phyloP scores from a whole-genome alignment of 2,888 invertebrate species.

The Deladenus siricidicola region DNA sequence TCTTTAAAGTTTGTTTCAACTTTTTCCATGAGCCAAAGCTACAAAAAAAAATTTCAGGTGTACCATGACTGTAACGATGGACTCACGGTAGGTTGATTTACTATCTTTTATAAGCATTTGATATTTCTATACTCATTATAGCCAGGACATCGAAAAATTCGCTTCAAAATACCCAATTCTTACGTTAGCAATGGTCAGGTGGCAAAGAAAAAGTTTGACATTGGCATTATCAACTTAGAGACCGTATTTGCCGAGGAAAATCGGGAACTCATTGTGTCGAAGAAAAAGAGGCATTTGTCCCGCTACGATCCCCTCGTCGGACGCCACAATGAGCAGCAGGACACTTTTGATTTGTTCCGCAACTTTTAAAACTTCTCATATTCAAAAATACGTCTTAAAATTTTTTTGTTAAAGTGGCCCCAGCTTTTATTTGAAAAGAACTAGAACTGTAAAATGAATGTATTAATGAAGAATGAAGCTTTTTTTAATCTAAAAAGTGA shows the following conservation, averaged over 20 bases:
- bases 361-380: no score
- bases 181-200: slow-evolving; percentile 8
- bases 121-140: slow-evolving; percentile 5
- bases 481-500: no score
- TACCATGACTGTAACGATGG: slow-evolving; percentile 53
- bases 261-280: slow-evolving; percentile 36
- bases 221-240: slow-evolving; percentile 41
- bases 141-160: slow-evolving; percentile 24
- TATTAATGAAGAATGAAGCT: no score
- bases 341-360: no score
- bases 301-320: no score
- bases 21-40: background rate
- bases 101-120: background rate
- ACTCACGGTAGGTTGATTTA: slow-evolving; percentile 30
- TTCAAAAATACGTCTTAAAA: no score
- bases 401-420: no score
- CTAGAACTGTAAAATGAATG: no score
- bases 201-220: slow-evolving; percentile 18
- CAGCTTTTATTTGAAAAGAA: no score
- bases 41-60: slow-evolving; percentile 22
- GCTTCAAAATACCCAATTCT: slow-evolving; percentile 20
- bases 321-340: no score
- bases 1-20: slow-evolving; percentile 32
- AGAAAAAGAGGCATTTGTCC: no score
- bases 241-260: slow-evolving; percentile 48